phyloP scores from a whole-genome alignment of 2,888 invertebrate genomes.

The Meteorus colon region DNA sequence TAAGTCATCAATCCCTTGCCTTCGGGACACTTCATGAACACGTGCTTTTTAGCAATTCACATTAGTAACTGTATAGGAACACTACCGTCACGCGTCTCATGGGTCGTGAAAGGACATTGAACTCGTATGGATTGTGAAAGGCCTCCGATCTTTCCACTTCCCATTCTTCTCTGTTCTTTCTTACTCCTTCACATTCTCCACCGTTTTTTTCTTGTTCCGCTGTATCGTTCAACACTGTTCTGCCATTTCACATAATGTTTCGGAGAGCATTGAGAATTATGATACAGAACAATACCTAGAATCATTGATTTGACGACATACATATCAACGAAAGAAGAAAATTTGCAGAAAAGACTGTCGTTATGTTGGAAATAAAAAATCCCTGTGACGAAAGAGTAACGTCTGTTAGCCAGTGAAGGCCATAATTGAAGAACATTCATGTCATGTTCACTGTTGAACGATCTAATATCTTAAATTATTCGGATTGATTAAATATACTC shows the following conservation, averaged over 20 bases:
- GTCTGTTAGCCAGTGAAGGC: too few species aligned
- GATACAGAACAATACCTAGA: background rate
- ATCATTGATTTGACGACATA: too few species aligned
- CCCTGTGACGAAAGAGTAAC: too few species aligned
- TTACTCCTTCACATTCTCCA: background rate
- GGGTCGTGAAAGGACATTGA: slow-evolving; percentile 60
- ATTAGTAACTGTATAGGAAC: slow-evolving; percentile 56
- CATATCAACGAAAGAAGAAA: background rate
- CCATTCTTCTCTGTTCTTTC: slow-evolving; percentile 7
- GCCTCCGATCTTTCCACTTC: slow-evolving; percentile 45
- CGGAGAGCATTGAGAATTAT: background rate
- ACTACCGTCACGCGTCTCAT: slow-evolving; percentile 47
- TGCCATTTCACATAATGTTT: background rate
- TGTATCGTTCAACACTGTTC: background rate
- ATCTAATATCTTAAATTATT: background rate
- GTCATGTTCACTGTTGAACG: too few species aligned
- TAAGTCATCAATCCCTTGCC: background rate
- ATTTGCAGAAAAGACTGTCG: background rate
- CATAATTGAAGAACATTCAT: too few species aligned
- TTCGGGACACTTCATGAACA: slow-evolving; percentile 38
- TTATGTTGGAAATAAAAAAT: background rate
- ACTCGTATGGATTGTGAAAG: slow-evolving; percentile 63
- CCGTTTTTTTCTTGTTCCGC: slow-evolving; percentile 12
- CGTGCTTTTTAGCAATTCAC: slow-evolving; percentile 44
- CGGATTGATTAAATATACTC: too few species aligned